These are phyloP conservation scores for Aulostomus chinensis DNA, from an alignment of 2,797 vertebrate genomes.

Conservation along the genomic window DNA sequence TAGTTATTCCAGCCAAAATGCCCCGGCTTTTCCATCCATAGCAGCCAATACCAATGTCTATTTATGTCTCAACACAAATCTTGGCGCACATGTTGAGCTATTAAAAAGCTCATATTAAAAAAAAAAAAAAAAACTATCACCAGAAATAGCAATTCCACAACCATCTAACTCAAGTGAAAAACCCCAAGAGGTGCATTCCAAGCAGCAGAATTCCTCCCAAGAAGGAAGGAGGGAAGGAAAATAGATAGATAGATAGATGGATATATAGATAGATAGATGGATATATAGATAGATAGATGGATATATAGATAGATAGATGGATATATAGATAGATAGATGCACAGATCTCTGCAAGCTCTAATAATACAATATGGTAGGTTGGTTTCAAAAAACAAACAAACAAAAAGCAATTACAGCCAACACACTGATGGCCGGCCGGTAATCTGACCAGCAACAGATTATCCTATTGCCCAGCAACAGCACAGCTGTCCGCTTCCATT, in stretches of 20 bases:
- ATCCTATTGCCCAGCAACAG: conserved; percentile 72
- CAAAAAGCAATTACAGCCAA: conserved; percentile 22
- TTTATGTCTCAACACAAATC: neutral
- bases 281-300: too few relatives aligned
- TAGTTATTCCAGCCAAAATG: neutral
- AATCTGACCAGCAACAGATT: conserved; percentile 73
- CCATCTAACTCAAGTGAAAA: neutral
- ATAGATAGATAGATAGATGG: too few relatives aligned
- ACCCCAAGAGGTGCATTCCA: neutral
- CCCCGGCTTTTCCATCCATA: neutral
- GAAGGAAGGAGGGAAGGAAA: too few relatives aligned
- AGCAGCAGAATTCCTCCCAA: too few relatives aligned
- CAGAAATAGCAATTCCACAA: neutral
- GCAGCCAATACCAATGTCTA: neutral
- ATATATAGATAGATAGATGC: too few relatives aligned
- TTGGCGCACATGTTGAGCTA: neutral
- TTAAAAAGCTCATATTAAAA: neutral
- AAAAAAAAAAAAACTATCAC: too few relatives aligned
- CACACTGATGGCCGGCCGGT: conserved; percentile 32
- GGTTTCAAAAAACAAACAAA: neutral
- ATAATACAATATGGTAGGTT: neutral
- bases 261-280: too few relatives aligned
- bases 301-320: too few relatives aligned
- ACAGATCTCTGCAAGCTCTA: conserved; percentile 20
- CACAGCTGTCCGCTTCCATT: conserved; percentile 66